Conservation (phyloP, 2,113 vertebrate species). For the Colossoma macropomum region DNA sequence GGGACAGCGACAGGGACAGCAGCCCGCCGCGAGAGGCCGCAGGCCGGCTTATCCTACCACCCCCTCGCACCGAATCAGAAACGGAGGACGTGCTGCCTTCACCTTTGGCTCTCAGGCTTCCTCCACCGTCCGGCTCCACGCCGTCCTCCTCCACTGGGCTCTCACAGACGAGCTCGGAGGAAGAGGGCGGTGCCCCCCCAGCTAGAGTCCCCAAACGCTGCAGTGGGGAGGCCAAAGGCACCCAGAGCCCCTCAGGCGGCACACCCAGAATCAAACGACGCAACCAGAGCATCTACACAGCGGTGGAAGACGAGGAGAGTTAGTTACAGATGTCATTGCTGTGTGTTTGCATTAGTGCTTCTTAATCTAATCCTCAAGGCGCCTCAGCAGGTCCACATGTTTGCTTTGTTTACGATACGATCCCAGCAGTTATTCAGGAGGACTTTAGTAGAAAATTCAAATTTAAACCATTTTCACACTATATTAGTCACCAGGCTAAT, state of each 20-base stretch:
- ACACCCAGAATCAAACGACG: constrained; percentile 90
- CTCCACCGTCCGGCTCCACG: constrained; percentile 77
- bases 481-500: too few species aligned
- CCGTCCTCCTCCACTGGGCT: constrained; percentile 70
- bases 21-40: constrained; percentile 23
- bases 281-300: constrained; percentile 91
- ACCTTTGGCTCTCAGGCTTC: constrained; percentile 52
- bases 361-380: too few species aligned
- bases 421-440: too few species aligned
- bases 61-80: constrained; percentile 59
- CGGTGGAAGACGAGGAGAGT: constrained; percentile 78
- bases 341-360: too few species aligned
- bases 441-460: too few species aligned
- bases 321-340: constrained; percentile 24
- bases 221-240: constrained; percentile 71
- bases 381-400: too few species aligned
- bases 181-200: constrained; percentile 40
- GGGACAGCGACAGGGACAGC: constrained; percentile 64
- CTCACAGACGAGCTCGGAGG: constrained; percentile 72
- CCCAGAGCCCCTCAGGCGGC: constrained; percentile 62
- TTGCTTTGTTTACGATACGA: too few species aligned
- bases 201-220: constrained; percentile 81
- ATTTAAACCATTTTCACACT: too few species aligned
- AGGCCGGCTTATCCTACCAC: constrained; percentile 39
- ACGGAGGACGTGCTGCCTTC: constrained; percentile 70